Base-by-base conservation (phyloP, 2,888 invertebrate genomes). In the Chorisops tibialis region DNA sequence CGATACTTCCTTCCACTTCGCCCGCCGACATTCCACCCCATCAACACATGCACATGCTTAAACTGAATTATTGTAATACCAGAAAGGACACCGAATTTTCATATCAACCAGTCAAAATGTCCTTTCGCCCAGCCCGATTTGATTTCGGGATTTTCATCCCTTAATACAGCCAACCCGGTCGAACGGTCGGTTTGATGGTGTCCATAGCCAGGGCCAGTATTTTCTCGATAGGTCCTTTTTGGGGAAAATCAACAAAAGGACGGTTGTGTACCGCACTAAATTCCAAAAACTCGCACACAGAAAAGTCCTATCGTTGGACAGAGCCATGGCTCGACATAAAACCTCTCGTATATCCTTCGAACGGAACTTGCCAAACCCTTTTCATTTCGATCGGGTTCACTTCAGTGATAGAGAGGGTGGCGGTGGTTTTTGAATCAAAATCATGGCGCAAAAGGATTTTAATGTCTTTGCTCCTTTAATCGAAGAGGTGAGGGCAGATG, bases 81-180 rank as follows among this genome's bases (percentile, higher is more conserved):
- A 60, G 59, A 62, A 64, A 64, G 64, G 64, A 64, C 64, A 64
- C 60, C 59, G 60, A 62, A 64, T 62, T 60, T 64, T 59, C 64
- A 64, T 64, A 62, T 62, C 56, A 64, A 64, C 64, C 64, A 64
- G 64, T 64, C 64, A 64, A 64, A 64, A 64, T 64, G 64, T 64
- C 64, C 64, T 59, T 64, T 59, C 41, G 58, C 30, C 24, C 56
- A 56, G 59, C 41, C 37, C 61, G 64, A 62, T 64, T 61, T 59
- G 61, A 56, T 48, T 59, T 59, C 35, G 21, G 59, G 59, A 59
- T 59, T 30, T 30, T 14, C 5, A 41, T 1, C 12, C 41, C 16
- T 5, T 45, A 61, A 61, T 52, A 52, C 52, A 51, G 51, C 61
- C 35, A 51, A 61, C 52, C 30, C 30, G 30, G 9, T 30, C 30